Evolutionary conservation across 2,888 invertebrate genomes (phyloP).

Genomic region (Drosophila emarginata): DNA sequence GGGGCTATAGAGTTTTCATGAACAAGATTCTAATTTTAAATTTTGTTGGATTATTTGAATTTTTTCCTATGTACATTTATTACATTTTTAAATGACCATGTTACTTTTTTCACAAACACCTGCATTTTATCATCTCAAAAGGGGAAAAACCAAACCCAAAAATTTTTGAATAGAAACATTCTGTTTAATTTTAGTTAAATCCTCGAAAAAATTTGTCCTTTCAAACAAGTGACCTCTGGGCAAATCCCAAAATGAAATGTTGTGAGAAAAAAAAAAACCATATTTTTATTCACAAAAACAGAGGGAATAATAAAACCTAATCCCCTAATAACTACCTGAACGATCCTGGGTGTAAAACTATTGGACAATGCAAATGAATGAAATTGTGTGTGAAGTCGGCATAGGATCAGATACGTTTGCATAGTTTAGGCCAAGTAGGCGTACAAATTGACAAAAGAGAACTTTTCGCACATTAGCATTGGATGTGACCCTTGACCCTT

Average conservation of each 20-base stretch:
- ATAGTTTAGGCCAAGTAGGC: slow-evolving; percentile 43
- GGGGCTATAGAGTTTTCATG: too few species aligned
- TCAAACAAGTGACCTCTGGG: slow-evolving; percentile 63
- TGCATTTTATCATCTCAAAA: background rate
- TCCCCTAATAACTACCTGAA: slow-evolving; percentile 55
- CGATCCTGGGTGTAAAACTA: slow-evolving; percentile 8
- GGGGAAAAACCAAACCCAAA: slow-evolving; percentile 46
- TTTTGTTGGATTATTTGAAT: too few species aligned
- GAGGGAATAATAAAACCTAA: slow-evolving; percentile 35
- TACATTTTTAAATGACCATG: background rate
- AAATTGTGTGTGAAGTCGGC: slow-evolving; percentile 35
- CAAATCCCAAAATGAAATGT: slow-evolving; percentile 25
- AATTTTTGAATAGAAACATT: background rate
- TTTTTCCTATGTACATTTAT: background rate
- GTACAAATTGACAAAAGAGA: slow-evolving; percentile 70
- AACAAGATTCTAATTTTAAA: too few species aligned
- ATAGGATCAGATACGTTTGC: background rate
- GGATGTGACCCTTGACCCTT: slow-evolving; percentile 48
- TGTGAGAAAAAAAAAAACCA: background rate
- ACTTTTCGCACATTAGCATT: slow-evolving; percentile 79
- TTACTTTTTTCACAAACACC: background rate
- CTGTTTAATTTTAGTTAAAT: background rate
- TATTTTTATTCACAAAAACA: slow-evolving; percentile 53
- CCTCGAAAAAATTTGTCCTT: background rate
- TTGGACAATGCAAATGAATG: slow-evolving; percentile 70